These are phyloP conservation scores for Acridotheres tristis DNA, from an alignment of 2,797 vertebrate species.

Conservation along the genomic window DNA sequence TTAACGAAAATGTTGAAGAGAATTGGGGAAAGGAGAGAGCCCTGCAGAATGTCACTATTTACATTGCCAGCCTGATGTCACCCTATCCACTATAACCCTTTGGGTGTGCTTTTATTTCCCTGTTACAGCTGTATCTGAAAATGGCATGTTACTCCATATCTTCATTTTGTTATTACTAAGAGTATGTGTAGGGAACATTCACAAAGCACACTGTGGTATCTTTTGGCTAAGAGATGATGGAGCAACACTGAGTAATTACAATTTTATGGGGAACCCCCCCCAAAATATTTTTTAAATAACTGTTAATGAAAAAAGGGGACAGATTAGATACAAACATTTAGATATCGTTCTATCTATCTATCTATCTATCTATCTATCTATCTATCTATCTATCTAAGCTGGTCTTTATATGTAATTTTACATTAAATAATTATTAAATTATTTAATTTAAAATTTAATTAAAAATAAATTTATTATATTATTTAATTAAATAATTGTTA, in stretches of 20 bases:
- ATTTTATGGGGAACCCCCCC: accelerated
- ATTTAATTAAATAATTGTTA: background rate
- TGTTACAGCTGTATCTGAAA: background rate
- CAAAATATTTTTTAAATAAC: background rate
- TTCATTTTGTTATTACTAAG: background rate
- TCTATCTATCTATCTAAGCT: background rate
- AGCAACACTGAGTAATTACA: background rate
- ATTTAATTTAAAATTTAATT: too few species aligned
- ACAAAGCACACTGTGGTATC: background rate
- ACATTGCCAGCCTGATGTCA: background rate
- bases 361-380: too few species aligned
- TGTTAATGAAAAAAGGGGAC: background rate
- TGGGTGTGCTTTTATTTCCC: background rate
- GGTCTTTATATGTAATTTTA: background rate
- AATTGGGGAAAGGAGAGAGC: background rate
- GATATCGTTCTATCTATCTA: background rate
- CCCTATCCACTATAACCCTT: background rate
- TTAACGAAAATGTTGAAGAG: background rate
- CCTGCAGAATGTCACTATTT: background rate
- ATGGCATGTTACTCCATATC: background rate
- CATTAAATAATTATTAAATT: too few species aligned
- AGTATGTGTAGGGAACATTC: background rate
- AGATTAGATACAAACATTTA: background rate
- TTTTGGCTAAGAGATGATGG: background rate
- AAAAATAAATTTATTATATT: too few species aligned